Conservation (phyloP, 2,888 invertebrate species). For the Ferrisia virgata region DNA sequence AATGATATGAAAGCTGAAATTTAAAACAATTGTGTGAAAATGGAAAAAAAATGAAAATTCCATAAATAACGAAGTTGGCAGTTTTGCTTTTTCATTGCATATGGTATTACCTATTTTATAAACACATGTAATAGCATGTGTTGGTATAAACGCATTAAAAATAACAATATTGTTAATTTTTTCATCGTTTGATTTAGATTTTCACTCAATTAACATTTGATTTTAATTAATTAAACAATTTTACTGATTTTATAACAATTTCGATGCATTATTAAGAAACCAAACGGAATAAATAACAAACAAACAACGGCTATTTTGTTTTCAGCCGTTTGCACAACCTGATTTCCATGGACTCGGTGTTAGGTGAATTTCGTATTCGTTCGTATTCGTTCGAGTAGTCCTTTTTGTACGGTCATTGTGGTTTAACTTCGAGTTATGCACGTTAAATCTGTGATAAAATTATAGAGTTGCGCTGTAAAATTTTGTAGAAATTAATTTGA, state of each 20-base stretch:
- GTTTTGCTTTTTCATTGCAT: not conserved
- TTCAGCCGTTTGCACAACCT: not conserved
- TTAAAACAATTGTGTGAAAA: not conserved
- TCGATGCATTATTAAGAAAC: not conserved
- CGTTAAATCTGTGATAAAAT: slow-evolving; percentile 21
- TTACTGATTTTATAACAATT: not conserved
- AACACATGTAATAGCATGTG: not conserved
- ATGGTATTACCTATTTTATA: not conserved
- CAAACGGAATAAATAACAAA: not conserved
- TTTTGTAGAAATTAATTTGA: not conserved
- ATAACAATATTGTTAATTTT: not conserved
- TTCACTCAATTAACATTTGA: no score
- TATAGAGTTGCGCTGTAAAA: slow-evolving; percentile 22
- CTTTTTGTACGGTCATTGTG: slow-evolving; percentile 19
- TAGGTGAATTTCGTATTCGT: not conserved
- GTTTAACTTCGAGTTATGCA: not conserved
- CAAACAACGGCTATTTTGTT: not conserved
- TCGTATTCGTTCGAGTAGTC: not conserved
- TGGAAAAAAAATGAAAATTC: not conserved
- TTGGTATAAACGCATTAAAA: not conserved
- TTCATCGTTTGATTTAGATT: no score
- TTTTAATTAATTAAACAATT: not conserved
- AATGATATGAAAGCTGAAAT: not conserved
- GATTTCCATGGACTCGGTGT: not conserved
- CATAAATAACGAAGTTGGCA: not conserved